phyloP scores from a whole-genome alignment of 2,797 vertebrate genomes.

The Alcedo atthis region DNA sequence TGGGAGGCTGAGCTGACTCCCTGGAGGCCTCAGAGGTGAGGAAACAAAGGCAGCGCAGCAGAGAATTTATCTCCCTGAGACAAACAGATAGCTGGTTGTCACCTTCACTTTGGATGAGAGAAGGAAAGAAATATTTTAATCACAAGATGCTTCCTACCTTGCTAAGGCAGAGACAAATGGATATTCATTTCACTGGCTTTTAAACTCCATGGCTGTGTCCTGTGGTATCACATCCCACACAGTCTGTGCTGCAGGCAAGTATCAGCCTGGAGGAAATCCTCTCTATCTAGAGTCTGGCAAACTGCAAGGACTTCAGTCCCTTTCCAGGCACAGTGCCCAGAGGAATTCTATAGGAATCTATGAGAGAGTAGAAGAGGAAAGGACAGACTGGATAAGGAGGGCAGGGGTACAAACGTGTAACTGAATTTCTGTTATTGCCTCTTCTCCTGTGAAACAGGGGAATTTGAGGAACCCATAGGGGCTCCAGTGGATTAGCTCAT shows the following conservation, averaged over 20 bases:
- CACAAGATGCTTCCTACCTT: background rate
- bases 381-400: background rate
- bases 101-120: background rate
- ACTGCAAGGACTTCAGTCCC: background rate
- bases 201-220: background rate
- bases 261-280: background rate
- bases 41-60: background rate
- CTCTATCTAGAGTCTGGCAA: background rate
- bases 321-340: background rate
- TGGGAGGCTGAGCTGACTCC: background rate
- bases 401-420: background rate
- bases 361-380: background rate
- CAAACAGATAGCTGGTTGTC: background rate
- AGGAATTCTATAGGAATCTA: background rate
- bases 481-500: background rate
- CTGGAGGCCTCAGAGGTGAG: background rate
- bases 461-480: background rate
- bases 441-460: background rate
- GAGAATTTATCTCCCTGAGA: background rate
- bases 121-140: background rate
- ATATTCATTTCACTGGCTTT: conserved; percentile 7
- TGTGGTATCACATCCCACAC: background rate
- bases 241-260: background rate
- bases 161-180: conserved; percentile 1
- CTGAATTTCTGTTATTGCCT: background rate